Percentiles rank a stretch among this genome's conserved stretches.
Conservation (phyloP, 2,888 invertebrate genomes). For the Dione juno region DNA sequence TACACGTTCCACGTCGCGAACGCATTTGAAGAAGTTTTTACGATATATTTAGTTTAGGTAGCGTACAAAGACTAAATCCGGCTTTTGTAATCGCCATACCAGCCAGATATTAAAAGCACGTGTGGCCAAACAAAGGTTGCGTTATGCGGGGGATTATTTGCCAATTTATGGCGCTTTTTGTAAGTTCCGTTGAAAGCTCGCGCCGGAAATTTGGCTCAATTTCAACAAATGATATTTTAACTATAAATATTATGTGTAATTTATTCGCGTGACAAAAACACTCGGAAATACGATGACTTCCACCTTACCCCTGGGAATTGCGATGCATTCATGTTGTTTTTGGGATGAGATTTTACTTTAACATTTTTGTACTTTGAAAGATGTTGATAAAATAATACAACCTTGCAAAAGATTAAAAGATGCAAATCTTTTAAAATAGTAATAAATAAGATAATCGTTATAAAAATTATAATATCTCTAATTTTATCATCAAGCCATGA, state of each 20-base stretch:
- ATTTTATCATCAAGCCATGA: no score
- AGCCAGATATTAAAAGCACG: constrained; percentile 82
- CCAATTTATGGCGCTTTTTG: constrained; percentile 84
- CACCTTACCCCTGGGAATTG: constrained; percentile 63
- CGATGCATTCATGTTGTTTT: constrained; percentile 32
- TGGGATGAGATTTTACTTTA: constrained; percentile 41
- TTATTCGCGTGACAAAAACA: constrained; percentile 64
- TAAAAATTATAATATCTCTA: no score
- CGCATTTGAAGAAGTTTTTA: constrained; percentile 63
- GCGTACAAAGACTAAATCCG: constrained; percentile 78
- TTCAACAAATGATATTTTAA: constrained; percentile 82
- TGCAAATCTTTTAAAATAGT: no score
- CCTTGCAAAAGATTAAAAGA: no score
- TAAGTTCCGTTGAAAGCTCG: constrained; percentile 79
- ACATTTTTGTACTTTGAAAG: background rate
- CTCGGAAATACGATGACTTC: constrained; percentile 57
- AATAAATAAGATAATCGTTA: no score
- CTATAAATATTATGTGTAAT: constrained; percentile 76
- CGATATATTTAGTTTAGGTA: constrained; percentile 75
- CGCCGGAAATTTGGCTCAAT: constrained; percentile 83
- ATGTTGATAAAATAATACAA: no score
- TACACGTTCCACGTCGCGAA: constrained; percentile 44
- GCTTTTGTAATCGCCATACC: constrained; percentile 67
- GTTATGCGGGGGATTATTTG: constrained; percentile 84
- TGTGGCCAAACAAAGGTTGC: constrained; percentile 84